A percentile compares a stretch with the other conserved stretches of the same genome.
Evolutionary conservation across 92 coral and sea anemone species (phyloP).

Genomic region (Epizoanthus ramosus): DNA sequence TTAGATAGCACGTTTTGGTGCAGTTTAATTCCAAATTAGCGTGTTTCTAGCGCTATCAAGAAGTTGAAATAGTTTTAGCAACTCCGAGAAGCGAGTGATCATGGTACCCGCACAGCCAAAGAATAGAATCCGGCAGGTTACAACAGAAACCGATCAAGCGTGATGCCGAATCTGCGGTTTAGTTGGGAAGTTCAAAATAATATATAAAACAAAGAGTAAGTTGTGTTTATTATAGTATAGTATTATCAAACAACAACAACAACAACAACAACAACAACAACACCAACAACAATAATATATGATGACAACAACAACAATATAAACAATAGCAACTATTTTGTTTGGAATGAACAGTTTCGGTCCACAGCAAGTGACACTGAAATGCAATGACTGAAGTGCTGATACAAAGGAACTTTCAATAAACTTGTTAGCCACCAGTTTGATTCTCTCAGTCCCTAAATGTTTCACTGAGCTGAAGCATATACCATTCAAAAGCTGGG

Average conservation of each 20-base stretch:
- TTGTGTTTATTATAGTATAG: neutral
- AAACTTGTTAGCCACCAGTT: too few species aligned
- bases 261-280: neutral
- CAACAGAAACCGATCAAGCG: neutral
- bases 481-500: too few species aligned
- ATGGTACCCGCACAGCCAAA: conserved; percentile 29
- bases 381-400: too few species aligned
- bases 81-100: neutral
- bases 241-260: neutral
- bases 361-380: too few species aligned
- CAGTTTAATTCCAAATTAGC: neutral
- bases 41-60: neutral
- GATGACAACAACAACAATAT: neutral
- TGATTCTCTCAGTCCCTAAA: too few species aligned
- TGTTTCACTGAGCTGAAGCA: too few species aligned
- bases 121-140: conserved; percentile 12
- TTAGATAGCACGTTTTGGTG: neutral
- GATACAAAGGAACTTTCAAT: too few species aligned
- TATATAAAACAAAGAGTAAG: neutral
- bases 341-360: too few species aligned
- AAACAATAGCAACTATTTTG: neutral
- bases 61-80: neutral
- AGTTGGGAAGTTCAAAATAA: neutral
- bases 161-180: neutral
- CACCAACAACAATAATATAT: neutral